Conservation (phyloP, 2,113 vertebrate genomes). For the Percina caprodes region DNA sequence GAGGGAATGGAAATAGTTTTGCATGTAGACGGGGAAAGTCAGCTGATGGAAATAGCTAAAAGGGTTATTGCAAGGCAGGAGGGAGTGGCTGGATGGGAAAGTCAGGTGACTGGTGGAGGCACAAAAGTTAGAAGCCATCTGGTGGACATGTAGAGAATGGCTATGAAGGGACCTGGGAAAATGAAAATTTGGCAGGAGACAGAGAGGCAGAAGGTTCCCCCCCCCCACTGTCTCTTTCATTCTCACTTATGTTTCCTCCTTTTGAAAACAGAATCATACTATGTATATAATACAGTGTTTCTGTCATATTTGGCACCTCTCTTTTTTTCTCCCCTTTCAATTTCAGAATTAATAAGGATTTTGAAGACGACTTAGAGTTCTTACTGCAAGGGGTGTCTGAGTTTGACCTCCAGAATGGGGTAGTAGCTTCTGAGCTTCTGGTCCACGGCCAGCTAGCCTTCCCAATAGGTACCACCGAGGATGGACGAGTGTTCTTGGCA, state of each 20-base stretch:
- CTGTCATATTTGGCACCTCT: background rate
- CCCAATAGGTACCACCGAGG: constrained; percentile 72
- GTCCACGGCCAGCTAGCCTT: constrained; percentile 82
- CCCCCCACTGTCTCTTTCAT: too few species aligned
- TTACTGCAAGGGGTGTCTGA: constrained; percentile 79
- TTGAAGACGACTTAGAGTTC: constrained; percentile 78
- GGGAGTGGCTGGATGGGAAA: too few species aligned
- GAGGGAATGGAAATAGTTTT: too few species aligned
- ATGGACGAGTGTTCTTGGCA: constrained; percentile 74
- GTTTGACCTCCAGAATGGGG: constrained; percentile 64
- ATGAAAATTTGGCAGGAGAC: too few species aligned
- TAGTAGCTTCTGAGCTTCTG: constrained; percentile 75
- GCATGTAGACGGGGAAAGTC: too few species aligned
- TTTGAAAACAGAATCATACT: background rate
- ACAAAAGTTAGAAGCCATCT: too few species aligned
- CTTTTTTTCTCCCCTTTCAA: background rate
- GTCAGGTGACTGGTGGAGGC: too few species aligned
- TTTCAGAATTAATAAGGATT: constrained; percentile 77
- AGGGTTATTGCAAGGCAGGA: too few species aligned
- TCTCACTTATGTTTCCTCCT: background rate
- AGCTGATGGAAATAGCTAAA: too few species aligned
- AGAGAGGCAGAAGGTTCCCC: too few species aligned
- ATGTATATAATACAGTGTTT: background rate
- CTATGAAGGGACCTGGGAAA: too few species aligned
- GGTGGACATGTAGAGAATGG: too few species aligned